Evolutionary conservation across 2,888 invertebrate species (phyloP).

Genomic region (Siphonodentalium dalli): DNA sequence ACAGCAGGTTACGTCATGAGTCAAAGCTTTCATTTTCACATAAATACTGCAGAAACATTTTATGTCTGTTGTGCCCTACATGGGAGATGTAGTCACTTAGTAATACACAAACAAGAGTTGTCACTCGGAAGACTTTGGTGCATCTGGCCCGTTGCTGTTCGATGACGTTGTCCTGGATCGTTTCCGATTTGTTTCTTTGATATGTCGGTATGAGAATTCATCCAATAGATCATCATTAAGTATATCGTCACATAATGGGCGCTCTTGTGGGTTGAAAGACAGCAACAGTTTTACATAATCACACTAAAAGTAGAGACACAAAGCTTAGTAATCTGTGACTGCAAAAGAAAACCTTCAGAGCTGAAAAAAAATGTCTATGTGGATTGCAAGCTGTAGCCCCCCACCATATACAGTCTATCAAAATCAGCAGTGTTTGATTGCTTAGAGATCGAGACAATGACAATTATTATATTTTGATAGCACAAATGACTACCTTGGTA

Average conservation of each 20-base stretch:
- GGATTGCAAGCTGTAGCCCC: not conserved
- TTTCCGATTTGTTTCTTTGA: conserved; percentile 30
- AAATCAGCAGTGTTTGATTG: not conserved
- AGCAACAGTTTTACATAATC: conserved; percentile 80
- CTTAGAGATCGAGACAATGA: too few species aligned
- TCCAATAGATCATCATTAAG: conserved; percentile 45
- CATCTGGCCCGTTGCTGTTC: conserved; percentile 38
- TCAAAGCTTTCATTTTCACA: too few species aligned
- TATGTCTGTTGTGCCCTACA: too few species aligned
- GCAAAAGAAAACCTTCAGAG: not conserved
- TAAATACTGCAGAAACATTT: too few species aligned
- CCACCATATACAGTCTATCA: not conserved
- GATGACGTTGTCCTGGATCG: conserved; percentile 46
- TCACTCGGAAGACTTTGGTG: too few species aligned
- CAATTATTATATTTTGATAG: too few species aligned
- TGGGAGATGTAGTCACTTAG: too few species aligned
- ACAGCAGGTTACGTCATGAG: too few species aligned
- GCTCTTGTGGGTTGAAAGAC: conserved; percentile 74
- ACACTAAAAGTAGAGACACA: conserved; percentile 68
- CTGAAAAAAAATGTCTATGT: not conserved
- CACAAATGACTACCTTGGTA: too few species aligned
- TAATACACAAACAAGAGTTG: too few species aligned
- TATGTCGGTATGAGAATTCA: conserved; percentile 39
- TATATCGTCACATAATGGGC: conserved; percentile 70
- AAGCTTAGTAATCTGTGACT: not conserved